A percentile compares a stretch with the other conserved stretches of the same genome.
These are phyloP conservation scores for Emesis castigata DNA, from an alignment of 2,888 invertebrate species.

Conservation along the genomic window DNA sequence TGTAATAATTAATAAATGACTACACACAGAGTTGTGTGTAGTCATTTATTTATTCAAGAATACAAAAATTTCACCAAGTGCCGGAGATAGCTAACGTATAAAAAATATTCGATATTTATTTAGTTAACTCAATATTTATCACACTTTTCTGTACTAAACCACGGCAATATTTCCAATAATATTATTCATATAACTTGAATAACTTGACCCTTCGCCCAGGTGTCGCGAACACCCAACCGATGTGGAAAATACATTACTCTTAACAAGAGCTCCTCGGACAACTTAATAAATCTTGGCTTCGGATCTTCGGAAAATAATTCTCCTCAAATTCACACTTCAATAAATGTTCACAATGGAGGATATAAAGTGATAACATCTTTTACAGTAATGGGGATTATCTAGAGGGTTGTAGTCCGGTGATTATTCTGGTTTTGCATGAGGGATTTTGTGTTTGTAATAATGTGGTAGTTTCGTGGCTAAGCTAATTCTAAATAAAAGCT, in stretches of 20 bases:
- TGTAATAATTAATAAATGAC: no score
- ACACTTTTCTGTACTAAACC: not conserved
- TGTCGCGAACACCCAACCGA: conserved; percentile 1
- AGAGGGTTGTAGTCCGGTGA: not conserved
- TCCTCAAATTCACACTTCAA: conserved; percentile 2
- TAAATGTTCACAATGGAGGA: conserved; percentile 3
- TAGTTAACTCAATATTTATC: not conserved
- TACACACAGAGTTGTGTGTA: no score
- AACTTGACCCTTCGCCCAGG: conserved; percentile 1
- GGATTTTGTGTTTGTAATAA: no score
- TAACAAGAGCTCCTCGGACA: conserved; percentile 45
- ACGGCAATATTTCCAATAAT: not conserved
- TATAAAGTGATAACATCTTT: not conserved
- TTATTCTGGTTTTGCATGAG: no score
- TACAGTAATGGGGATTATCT: not conserved
- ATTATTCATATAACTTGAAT: conserved; percentile 4
- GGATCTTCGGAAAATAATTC: conserved; percentile 8
- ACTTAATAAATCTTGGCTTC: conserved; percentile 7
- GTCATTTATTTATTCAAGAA: no score
- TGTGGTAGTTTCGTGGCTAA: no score
- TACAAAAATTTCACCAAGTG: no score
- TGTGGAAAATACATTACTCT: conserved; percentile 58
- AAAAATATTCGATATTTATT: no score
- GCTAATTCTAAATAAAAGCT: no score
- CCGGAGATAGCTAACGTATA: no score